Evolutionary conservation across 2,113 vertebrate species (phyloP).

Genomic region (Aldabrachelys gigantea): DNA sequence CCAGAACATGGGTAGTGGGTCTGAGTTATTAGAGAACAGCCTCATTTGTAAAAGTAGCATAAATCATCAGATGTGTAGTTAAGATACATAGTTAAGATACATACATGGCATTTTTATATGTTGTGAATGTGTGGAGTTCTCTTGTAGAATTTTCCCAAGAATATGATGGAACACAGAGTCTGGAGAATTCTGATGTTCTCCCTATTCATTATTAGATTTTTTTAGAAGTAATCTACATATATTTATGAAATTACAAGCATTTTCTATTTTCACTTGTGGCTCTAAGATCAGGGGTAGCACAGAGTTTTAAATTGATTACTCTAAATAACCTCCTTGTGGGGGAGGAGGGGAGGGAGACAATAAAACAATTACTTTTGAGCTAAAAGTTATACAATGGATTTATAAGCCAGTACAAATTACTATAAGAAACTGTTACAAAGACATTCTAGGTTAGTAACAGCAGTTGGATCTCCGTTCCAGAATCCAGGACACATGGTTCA

Average conservation of each 20-base stretch:
- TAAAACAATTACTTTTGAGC: not conserved
- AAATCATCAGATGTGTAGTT: not conserved
- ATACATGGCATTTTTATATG: not conserved
- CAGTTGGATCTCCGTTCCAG: not conserved
- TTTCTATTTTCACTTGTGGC: not conserved
- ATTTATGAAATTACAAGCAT: not conserved
- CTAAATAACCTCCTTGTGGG: not conserved
- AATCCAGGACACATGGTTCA: not conserved
- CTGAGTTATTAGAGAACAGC: fast-evolving
- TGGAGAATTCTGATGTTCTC: not conserved
- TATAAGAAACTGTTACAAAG: not conserved
- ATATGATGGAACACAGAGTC: not conserved
- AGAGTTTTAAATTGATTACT: not conserved
- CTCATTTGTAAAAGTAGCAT: not conserved
- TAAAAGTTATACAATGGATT: not conserved
- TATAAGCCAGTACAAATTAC: fast-evolving
- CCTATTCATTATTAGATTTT: not conserved
- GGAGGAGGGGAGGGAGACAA: not conserved
- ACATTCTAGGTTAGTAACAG: not conserved
- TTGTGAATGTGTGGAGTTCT: not conserved
- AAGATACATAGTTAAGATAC: not conserved
- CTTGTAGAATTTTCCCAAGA: not conserved
- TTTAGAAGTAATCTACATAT: not conserved
- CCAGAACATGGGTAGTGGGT: not conserved
- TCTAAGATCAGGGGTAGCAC: not conserved